Conservation (phyloP, 2,888 invertebrate genomes). For the Ryuthela nishihirai region DNA sequence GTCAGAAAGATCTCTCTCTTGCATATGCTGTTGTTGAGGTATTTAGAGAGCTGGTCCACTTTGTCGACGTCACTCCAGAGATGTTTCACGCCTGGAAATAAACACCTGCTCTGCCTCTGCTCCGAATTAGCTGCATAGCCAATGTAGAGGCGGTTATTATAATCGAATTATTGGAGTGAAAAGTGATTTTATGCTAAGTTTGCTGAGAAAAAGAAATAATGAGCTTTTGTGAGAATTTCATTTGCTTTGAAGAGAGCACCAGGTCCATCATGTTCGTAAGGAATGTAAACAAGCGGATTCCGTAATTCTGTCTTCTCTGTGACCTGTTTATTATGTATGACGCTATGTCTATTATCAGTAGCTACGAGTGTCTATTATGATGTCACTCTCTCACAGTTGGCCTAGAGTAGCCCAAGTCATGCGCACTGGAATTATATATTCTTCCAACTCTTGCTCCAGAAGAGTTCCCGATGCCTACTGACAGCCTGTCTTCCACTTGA, state of each 20-base stretch:
- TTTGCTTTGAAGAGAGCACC: no score
- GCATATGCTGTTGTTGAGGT: slow-evolving; percentile 50
- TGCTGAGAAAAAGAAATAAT: no score
- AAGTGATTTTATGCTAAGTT: no score
- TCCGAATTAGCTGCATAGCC: slow-evolving; percentile 56
- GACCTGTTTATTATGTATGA: no score
- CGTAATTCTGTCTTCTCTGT: no score
- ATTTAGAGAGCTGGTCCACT: slow-evolving; percentile 56
- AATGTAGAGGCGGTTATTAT: slow-evolving; percentile 59
- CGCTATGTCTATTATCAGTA: no score
- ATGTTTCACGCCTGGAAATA: slow-evolving; percentile 36
- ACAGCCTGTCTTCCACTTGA: slow-evolving; percentile 38
- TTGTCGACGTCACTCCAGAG: slow-evolving; percentile 62
- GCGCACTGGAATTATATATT: slow-evolving; percentile 57
- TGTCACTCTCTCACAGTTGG: slow-evolving; percentile 58
- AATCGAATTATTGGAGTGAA: no score
- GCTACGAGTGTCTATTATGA: no score
- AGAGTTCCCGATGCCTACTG: slow-evolving; percentile 47
- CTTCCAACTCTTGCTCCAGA: slow-evolving; percentile 58
- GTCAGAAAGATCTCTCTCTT: slow-evolving; percentile 1
- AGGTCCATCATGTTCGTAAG: no score
- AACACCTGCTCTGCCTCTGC: neutral
- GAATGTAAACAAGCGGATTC: no score
- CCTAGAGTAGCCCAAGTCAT: slow-evolving; percentile 57
- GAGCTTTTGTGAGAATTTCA: no score